Percentiles rank a stretch among this genome's conserved stretches.
These are phyloP conservation scores for Balaenoptera acutorostrata DNA, from an alignment of 2,113 vertebrate genomes.

Conservation along the genomic window DNA sequence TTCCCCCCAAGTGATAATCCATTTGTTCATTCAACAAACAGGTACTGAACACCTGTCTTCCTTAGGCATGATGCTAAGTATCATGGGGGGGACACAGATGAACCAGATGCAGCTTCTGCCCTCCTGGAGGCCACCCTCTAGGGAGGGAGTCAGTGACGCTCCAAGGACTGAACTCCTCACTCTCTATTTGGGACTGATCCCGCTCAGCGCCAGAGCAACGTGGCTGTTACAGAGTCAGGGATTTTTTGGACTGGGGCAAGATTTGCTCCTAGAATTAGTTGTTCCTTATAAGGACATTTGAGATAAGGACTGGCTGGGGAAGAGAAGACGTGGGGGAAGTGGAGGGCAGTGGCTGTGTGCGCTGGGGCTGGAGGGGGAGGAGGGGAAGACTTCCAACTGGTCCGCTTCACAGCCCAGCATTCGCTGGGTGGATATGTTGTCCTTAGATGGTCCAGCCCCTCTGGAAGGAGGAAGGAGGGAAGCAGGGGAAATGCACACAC, in stretches of 20 bases:
- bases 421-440: neutral
- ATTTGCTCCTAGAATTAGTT: neutral
- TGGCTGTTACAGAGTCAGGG: neutral
- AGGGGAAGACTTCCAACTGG: fast-evolving
- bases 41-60: neutral
- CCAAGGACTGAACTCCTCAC: neutral
- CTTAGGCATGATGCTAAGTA: neutral
- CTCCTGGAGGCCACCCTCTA: neutral
- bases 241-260: neutral
- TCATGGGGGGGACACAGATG: no score
- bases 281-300: neutral
- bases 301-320: neutral
- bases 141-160: neutral
- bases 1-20: neutral
- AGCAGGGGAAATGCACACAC: neutral
- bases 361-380: neutral
- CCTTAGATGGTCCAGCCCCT: neutral
- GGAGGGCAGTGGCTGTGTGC: neutral
- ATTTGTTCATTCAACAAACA: neutral
- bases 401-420: neutral
- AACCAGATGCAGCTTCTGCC: neutral
- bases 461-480: neutral
- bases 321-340: neutral
- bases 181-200: neutral
- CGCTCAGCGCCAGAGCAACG: neutral